A percentile compares a stretch with the other conserved stretches of the same genome.
These are phyloP conservation scores for Alcedo quadribrachys DNA, from an alignment of 2,797 vertebrate species.

Conservation along the genomic window DNA sequence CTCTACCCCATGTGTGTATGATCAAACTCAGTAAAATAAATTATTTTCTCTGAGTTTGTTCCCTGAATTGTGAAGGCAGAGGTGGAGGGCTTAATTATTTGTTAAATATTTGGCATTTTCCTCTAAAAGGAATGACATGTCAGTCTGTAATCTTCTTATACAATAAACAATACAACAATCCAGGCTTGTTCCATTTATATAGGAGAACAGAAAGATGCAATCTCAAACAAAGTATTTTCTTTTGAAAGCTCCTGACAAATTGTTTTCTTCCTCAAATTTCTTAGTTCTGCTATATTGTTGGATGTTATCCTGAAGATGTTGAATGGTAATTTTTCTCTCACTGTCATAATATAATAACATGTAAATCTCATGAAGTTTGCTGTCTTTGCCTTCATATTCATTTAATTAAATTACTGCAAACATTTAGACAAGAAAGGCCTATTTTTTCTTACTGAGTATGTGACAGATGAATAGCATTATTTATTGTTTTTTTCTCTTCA, in stretches of 20 bases:
- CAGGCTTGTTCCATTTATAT: background rate
- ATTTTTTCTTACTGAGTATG: background rate
- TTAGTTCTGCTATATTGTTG: background rate
- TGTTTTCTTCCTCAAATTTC: background rate
- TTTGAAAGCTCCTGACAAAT: conserved; percentile 8
- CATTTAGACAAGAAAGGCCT: background rate
- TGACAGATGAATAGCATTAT: background rate
- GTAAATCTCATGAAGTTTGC: background rate
- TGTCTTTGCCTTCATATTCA: background rate
- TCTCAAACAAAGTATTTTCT: background rate
- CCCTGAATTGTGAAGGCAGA: conserved; percentile 17
- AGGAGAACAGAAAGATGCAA: background rate
- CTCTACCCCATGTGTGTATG: background rate
- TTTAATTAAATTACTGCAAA: conserved; percentile 1
- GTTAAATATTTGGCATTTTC: background rate
- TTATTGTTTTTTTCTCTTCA: fast-evolving
- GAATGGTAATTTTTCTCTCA: background rate
- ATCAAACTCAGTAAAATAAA: background rate
- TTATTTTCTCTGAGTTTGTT: background rate
- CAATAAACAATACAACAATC: background rate
- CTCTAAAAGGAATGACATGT: background rate
- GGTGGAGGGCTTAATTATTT: background rate
- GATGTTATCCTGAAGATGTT: background rate
- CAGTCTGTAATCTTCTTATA: background rate
- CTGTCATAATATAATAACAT: background rate